phyloP scores from a whole-genome alignment of 2,888 invertebrate genomes.

The Tiliacea aurago region DNA sequence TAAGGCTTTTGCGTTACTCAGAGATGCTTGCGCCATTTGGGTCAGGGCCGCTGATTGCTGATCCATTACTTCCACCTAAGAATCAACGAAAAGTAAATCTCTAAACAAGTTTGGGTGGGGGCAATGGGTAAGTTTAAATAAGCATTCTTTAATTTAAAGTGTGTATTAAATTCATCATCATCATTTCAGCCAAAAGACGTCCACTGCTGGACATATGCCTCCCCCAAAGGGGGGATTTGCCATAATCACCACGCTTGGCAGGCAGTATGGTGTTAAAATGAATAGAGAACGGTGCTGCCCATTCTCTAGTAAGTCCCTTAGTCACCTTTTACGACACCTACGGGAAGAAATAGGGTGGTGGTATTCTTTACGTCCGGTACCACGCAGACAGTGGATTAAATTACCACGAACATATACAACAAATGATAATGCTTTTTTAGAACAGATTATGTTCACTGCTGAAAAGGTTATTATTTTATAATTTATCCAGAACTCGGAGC shows the following conservation, averaged over 20 bases:
- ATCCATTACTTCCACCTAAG: constrained; percentile 84
- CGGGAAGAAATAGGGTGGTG: no score
- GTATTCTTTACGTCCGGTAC: no score
- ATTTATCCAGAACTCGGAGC: not conserved
- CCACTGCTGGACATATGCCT: no score
- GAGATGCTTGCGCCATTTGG: constrained; percentile 82
- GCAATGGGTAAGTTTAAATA: constrained; percentile 1
- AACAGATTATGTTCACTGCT: no score
- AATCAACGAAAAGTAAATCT: not conserved
- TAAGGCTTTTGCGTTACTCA: constrained; percentile 80
- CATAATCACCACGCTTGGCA: no score
- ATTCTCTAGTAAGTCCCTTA: no score
- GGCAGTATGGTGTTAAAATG: no score
- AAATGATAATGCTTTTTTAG: not conserved
- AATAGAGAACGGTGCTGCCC: no score
- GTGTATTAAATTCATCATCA: not conserved
- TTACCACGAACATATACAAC: not conserved
- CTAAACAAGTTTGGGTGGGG: not conserved
- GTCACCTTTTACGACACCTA: no score
- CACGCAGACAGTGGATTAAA: no score
- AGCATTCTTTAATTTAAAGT: not conserved
- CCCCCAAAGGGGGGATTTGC: no score
- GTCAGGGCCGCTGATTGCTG: constrained; percentile 82
- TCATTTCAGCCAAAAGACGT: no score
- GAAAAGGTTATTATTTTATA: not conserved